Conservation (phyloP, 2,888 invertebrate genomes). For the Himalopsyche tibetana region DNA sequence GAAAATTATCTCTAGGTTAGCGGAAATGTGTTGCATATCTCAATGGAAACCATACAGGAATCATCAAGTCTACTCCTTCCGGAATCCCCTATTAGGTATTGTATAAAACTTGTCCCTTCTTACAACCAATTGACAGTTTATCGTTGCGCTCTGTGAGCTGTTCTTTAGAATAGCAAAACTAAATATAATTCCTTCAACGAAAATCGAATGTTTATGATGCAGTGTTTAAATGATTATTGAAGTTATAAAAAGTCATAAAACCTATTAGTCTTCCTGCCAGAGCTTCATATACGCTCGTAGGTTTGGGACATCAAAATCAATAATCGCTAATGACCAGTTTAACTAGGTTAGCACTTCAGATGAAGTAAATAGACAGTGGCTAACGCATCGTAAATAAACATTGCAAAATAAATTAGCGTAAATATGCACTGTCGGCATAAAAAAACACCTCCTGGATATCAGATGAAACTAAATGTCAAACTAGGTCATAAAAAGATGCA, state of each 20-base stretch:
- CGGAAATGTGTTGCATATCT: conserved; percentile 13
- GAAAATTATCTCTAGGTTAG: not conserved
- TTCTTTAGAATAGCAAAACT: not conserved
- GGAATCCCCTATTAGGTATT: conserved; percentile 25
- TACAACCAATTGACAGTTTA: not conserved
- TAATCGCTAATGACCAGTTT: conserved; percentile 50
- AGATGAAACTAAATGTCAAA: too few species aligned
- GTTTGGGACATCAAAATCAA: conserved; percentile 56
- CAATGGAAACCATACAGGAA: conserved; percentile 21
- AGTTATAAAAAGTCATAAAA: not conserved
- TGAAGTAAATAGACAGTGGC: not conserved
- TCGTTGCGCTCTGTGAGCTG: not conserved
- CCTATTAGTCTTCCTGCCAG: not conserved
- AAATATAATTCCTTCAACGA: too few species aligned
- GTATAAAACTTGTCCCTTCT: not conserved
- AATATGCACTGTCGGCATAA: not conserved
- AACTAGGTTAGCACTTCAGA: conserved; percentile 49
- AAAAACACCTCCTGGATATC: not conserved
- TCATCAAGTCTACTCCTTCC: not conserved
- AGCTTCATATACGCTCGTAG: conserved; percentile 5
- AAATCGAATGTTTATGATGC: not conserved
- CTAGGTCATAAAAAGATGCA: conserved; percentile 2
- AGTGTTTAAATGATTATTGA: not conserved
- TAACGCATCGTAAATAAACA: conserved; percentile 15
- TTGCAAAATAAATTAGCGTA: conserved; percentile 5